Conservation (phyloP, 1,140 invertebrate genomes). For the Cepaea nemoralis region DNA sequence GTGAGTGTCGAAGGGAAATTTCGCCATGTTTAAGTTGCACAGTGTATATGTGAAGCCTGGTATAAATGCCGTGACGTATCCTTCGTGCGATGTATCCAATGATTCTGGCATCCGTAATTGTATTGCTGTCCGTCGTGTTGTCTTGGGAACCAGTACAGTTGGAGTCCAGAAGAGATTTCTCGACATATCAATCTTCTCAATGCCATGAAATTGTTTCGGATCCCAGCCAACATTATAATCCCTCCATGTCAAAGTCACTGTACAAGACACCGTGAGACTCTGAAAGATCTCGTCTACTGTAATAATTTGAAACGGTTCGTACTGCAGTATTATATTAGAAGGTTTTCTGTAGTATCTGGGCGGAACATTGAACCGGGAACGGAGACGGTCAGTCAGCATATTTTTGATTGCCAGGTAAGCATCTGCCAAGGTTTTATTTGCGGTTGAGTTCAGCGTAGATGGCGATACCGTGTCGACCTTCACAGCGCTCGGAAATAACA, state of each 20-base stretch:
- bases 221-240: constrained; percentile 10
- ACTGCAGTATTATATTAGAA: neutral
- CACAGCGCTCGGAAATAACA: neutral
- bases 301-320: constrained; percentile 4
- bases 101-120: neutral
- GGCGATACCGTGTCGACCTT: neutral
- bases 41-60: neutral
- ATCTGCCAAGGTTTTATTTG: neutral
- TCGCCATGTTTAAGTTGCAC: constrained; percentile 8
- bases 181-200: neutral
- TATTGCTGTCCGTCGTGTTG: neutral
- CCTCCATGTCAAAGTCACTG: constrained; percentile 9
- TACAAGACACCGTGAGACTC: neutral
- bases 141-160: neutral
- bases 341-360: constrained; percentile 2
- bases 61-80: neutral
- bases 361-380: neutral
- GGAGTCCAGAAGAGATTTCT: neutral
- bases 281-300: neutral
- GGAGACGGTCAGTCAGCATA: neutral
- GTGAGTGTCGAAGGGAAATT: constrained; percentile 17
- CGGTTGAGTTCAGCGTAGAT: neutral
- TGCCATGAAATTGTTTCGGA: neutral
- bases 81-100: neutral
- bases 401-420: neutral